A percentile compares a stretch with the other conserved stretches of the same genome.
Evolutionary conservation across 2,888 invertebrate species (phyloP).

Genomic region (Ceriagrion tenellum): DNA sequence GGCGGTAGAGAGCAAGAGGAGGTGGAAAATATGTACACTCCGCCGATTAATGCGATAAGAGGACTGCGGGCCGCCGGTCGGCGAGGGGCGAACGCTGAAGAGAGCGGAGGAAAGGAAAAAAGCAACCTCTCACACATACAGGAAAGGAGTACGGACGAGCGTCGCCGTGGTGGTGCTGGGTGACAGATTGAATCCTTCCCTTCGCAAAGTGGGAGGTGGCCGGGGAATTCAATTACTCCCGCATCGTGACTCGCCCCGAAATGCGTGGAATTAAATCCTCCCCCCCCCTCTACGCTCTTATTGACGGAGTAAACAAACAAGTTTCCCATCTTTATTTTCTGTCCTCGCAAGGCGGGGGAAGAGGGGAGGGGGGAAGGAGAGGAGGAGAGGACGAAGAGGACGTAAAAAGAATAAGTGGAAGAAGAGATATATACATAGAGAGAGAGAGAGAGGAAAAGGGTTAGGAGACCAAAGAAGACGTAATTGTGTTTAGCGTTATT

Average conservation of each 20-base stretch:
- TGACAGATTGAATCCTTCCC: neutral
- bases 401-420: too few species aligned
- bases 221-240: slow-evolving; percentile 7
- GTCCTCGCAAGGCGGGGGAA: neutral
- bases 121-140: neutral
- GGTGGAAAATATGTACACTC: slow-evolving; percentile 6
- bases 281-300: neutral
- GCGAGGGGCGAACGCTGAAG: neutral
- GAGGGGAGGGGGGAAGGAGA: neutral
- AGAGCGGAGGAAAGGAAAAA: neutral
- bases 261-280: slow-evolving; percentile 28
- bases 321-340: neutral
- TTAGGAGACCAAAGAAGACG: neutral
- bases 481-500: slow-evolving; percentile 18
- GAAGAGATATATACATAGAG: too few species aligned
- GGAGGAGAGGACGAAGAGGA: too few species aligned
- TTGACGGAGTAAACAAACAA: slow-evolving; percentile 28
- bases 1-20: neutral
- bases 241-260: slow-evolving; percentile 26
- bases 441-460: too few species aligned
- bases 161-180: neutral
- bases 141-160: neutral
- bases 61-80: neutral
- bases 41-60: slow-evolving; percentile 3
- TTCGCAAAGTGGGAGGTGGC: slow-evolving; percentile 5